A percentile compares a stretch with the other conserved stretches of the same genome.
Conservation (phyloP, 2,888 invertebrate species). For the Digitonthophagus gazella region DNA sequence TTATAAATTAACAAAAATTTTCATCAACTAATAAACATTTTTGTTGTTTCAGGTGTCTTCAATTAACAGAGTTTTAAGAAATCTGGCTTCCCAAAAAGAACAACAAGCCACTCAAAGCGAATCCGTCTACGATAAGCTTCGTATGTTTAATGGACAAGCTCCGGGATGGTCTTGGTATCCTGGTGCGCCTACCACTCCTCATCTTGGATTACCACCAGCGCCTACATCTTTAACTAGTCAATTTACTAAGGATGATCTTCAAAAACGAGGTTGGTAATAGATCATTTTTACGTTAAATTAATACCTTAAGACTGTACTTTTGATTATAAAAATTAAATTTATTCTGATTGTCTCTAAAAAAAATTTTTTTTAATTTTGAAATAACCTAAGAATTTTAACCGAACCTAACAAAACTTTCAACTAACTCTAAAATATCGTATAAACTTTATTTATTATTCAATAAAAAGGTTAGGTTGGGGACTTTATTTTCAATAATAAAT, state of each 20-base stretch:
- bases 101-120: slow-evolving; percentile 84
- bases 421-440: no score
- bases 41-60: slow-evolving; percentile 80
- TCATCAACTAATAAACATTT: background rate
- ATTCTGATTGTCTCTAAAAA: no score
- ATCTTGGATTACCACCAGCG: slow-evolving; percentile 60
- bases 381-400: no score
- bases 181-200: slow-evolving; percentile 68
- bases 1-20: background rate
- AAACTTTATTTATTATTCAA: no score
- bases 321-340: no score
- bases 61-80: slow-evolving; percentile 95
- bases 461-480: no score
- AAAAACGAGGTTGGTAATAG: slow-evolving; percentile 83
- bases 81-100: slow-evolving; percentile 95
- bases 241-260: slow-evolving; percentile 66
- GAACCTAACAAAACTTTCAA: no score
- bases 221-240: slow-evolving; percentile 56
- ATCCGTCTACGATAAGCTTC: slow-evolving; percentile 89
- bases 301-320: no score
- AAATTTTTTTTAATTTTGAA: no score
- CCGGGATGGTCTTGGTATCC: slow-evolving; percentile 88
- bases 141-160: slow-evolving; percentile 92
- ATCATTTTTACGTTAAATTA: no score
- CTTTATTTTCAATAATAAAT: no score